Percentiles rank a stretch among this genome's conserved stretches.
phyloP scores from a whole-genome alignment of 2,888 invertebrate species.

The Matsumyia berberina region DNA sequence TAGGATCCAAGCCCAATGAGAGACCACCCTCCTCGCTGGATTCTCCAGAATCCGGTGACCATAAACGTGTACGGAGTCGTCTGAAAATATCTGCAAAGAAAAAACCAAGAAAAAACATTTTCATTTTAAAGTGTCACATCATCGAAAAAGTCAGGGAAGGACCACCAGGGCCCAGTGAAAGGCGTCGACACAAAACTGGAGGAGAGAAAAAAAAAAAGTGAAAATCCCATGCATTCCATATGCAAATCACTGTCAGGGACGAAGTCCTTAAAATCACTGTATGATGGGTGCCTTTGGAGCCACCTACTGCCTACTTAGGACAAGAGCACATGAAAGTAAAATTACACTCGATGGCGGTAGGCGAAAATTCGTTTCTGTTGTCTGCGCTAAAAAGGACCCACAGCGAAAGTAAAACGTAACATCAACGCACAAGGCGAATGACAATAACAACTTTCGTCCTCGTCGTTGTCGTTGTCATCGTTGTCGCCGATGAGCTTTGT shows the following conservation, averaged over 20 bases:
- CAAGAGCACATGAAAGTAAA: constrained; percentile 50
- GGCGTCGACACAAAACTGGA: too few species aligned
- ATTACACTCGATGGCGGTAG: constrained; percentile 58
- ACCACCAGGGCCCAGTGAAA: too few species aligned
- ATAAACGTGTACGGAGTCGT: constrained; percentile 81
- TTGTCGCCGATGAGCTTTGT: constrained; percentile 62
- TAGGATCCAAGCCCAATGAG: constrained; percentile 76
- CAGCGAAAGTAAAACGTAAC: constrained; percentile 72
- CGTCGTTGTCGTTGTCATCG: too few species aligned
- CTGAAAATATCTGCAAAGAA: constrained; percentile 81
- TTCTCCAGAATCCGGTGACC: constrained; percentile 77
- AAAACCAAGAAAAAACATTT: constrained; percentile 35
- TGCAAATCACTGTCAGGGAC: constrained; percentile 68
- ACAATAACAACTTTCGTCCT: constrained; percentile 56
- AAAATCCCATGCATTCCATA: constrained; percentile 57
- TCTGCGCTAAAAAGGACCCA: constrained; percentile 65
- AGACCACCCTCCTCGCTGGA: constrained; percentile 77
- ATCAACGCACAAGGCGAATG: constrained; percentile 74
- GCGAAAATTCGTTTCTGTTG: constrained; percentile 57
- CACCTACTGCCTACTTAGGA: neutral
- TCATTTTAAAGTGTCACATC: constrained; percentile 59
- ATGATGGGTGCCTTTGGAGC: constrained; percentile 34
- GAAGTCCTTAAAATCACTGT: constrained; percentile 69
- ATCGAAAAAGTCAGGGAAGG: constrained; percentile 33
- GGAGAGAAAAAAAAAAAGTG: constrained; percentile 23